Percentiles rank a stretch among this genome's conserved stretches.
Evolutionary conservation across 2,888 invertebrate genomes (phyloP).

Genomic region (Ferrisia virgata): DNA sequence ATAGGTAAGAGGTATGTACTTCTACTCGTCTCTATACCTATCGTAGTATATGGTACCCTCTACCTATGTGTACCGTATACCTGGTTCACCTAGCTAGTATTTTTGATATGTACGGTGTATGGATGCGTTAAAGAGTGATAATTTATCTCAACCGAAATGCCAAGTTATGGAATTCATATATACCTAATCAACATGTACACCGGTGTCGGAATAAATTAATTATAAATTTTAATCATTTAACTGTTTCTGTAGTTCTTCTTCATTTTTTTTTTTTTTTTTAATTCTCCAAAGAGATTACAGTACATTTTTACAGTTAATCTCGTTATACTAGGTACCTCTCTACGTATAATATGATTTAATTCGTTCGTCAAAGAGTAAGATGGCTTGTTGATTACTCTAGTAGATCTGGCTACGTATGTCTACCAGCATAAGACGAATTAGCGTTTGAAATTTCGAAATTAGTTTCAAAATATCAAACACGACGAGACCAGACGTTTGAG

Average conservation of each 20-base stretch:
- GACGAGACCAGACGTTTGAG: not conserved
- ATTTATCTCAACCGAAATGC: not conserved
- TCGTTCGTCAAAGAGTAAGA: not conserved
- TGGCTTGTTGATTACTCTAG: not conserved
- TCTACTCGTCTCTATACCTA: too few relatives aligned
- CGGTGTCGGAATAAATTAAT: not conserved
- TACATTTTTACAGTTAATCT: not conserved
- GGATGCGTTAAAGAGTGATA: constrained; percentile 5
- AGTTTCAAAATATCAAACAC: not conserved
- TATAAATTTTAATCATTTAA: not conserved
- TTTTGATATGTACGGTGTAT: not conserved
- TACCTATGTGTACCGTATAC: too few relatives aligned
- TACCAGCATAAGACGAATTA: too few relatives aligned
- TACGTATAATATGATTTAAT: not conserved
- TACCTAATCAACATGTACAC: too few relatives aligned
- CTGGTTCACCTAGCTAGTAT: too few relatives aligned
- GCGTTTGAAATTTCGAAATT: not conserved
- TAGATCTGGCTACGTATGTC: not conserved
- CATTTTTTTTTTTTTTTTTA: not conserved
- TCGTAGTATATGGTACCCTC: too few relatives aligned
- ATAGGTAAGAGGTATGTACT: too few relatives aligned
- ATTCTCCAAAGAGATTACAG: not conserved
- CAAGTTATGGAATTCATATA: not conserved
- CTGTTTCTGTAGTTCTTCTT: too few relatives aligned
- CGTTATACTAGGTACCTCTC: not conserved